phyloP scores from a whole-genome alignment of 2,113 vertebrate species.

The Acanthochromis polyacanthus region DNA sequence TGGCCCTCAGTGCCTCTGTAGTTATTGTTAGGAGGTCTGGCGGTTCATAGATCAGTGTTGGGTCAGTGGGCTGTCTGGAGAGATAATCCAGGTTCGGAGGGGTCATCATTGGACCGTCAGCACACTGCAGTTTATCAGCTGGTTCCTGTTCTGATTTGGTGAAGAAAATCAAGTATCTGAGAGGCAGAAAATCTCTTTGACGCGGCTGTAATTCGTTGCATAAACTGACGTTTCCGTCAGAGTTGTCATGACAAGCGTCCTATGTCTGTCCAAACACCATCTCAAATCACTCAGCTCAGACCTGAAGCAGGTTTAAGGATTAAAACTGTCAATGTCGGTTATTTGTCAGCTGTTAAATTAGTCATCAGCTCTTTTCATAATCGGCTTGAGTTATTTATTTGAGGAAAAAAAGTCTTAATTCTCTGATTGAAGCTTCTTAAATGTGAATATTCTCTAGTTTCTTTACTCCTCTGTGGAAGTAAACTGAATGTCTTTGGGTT shows the following conservation, averaged over 20 bases:
- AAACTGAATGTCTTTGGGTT: no score
- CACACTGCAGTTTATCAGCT: background rate
- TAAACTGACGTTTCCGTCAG: background rate
- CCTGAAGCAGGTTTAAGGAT: background rate
- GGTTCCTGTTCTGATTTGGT: background rate
- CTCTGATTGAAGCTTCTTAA: no score
- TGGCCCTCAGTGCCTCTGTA: fast-evolving
- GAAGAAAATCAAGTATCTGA: background rate
- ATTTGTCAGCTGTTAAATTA: no score
- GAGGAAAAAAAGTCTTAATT: no score
- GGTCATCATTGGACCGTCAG: background rate
- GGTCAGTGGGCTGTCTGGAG: background rate
- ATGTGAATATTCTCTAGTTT: no score
- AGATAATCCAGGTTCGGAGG: slow-evolving; percentile 21
- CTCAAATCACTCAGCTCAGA: background rate
- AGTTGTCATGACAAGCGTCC: no score
- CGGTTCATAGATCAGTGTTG: slow-evolving; percentile 10
- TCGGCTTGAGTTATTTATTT: no score
- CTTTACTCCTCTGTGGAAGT: no score
- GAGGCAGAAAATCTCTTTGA: background rate
- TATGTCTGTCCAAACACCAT: no score
- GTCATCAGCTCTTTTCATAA: no score
- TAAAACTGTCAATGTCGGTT: background rate
- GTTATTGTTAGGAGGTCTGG: background rate
- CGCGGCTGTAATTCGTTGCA: background rate